Evolutionary conservation across 2,797 vertebrate genomes (phyloP).

Genomic region (Amniataba percoides): DNA sequence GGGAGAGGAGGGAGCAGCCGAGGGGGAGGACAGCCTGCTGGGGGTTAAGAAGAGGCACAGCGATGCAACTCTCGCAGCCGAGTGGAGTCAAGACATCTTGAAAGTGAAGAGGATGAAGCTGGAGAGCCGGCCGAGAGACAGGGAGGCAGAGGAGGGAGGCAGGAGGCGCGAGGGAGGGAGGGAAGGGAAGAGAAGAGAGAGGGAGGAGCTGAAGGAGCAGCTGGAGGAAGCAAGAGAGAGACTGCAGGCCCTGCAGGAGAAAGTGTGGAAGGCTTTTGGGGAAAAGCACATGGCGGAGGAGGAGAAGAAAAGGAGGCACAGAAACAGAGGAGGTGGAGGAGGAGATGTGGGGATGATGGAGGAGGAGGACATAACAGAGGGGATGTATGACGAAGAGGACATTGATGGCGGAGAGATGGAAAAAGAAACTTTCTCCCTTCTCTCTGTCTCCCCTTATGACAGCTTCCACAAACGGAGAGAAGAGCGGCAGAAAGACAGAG

Average conservation of each 20-base stretch:
- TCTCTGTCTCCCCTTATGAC: constrained; percentile 63
- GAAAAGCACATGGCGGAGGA: constrained; percentile 76
- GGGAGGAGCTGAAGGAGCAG: constrained; percentile 86
- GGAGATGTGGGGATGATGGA: constrained; percentile 59
- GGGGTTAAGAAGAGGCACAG: constrained; percentile 70
- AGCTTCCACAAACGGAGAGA: constrained; percentile 64
- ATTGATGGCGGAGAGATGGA: constrained; percentile 60
- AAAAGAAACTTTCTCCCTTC: constrained; percentile 69
- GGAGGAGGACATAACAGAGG: constrained; percentile 72
- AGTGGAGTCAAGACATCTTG: constrained; percentile 79
- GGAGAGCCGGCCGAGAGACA: constrained; percentile 68
- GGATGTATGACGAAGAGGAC: constrained; percentile 77
- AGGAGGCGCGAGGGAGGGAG: constrained; percentile 69
- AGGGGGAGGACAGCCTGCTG: constrained; percentile 52
- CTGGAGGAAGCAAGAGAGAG: constrained; percentile 85
- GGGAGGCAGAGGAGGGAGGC: constrained; percentile 52
- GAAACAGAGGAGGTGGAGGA: constrained; percentile 46
- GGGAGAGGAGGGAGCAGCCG: constrained; percentile 54
- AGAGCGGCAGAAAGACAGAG: constrained; percentile 54
- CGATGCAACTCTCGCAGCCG: constrained; percentile 40
- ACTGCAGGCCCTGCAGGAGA: constrained; percentile 86
- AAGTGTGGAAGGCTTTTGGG: constrained; percentile 86
- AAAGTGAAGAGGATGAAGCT: constrained; percentile 83
- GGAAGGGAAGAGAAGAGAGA: constrained; percentile 81
- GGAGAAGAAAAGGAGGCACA: constrained; percentile 55